phyloP scores from a whole-genome alignment of 2,888 invertebrate species.

The Agrotis clavis region DNA sequence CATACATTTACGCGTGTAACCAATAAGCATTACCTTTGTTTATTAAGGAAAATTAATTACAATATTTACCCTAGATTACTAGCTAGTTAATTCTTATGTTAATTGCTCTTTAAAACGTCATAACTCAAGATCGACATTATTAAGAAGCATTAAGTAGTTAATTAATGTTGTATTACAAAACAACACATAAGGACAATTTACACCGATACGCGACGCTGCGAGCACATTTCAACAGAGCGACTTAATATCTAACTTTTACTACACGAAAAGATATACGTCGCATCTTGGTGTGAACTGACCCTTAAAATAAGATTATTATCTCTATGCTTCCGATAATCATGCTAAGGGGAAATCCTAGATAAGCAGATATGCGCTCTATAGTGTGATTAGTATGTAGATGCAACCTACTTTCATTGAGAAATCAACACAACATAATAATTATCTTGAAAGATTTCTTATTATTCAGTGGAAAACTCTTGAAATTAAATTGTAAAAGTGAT shows the following conservation, averaged over 20 bases:
- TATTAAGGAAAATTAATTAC: slow-evolving; percentile 31
- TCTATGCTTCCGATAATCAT: slow-evolving; percentile 24
- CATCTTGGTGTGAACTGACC: not conserved
- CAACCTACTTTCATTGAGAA: not conserved
- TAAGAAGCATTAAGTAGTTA: slow-evolving; percentile 28
- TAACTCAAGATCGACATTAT: slow-evolving; percentile 13
- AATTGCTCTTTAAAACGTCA: slow-evolving; percentile 9
- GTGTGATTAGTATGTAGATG: not conserved
- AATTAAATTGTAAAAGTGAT: not conserved
- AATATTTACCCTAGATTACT: slow-evolving; percentile 35
- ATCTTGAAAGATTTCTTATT: not conserved
- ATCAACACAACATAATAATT: not conserved
- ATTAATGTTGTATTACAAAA: not conserved
- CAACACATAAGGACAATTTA: too few relatives aligned
- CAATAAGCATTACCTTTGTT: slow-evolving; percentile 2
- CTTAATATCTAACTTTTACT: too few relatives aligned
- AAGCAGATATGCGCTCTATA: not conserved
- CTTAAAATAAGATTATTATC: slow-evolving; percentile 9
- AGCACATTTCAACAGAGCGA: too few relatives aligned
- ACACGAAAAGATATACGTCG: too few relatives aligned
- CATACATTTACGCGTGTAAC: slow-evolving; percentile 6
- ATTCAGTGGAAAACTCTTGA: not conserved
- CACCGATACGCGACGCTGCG: too few relatives aligned
- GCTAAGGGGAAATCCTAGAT: not conserved
- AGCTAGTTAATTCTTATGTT: slow-evolving; percentile 4